Percentiles rank a stretch among this genome's conserved stretches.
These are phyloP conservation scores for Scalopus aquaticus DNA, from an alignment of 2,113 vertebrate genomes.

Conservation along the genomic window DNA sequence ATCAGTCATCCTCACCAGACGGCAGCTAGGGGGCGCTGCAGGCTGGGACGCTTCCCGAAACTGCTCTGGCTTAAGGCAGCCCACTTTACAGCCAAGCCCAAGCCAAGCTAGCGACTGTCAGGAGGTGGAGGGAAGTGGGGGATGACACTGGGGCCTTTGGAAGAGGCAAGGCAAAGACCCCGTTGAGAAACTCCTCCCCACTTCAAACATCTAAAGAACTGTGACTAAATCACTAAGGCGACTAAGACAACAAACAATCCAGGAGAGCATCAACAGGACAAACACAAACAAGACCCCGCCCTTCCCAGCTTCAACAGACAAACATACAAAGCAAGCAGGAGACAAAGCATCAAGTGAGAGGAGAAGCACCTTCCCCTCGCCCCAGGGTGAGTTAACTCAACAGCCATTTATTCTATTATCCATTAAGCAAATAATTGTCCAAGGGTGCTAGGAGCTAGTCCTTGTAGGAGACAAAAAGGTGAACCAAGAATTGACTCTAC, in stretches of 20 bases:
- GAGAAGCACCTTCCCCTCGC: neutral
- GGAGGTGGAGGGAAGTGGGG: fast-evolving
- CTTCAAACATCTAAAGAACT: neutral
- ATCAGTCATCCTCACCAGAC: neutral
- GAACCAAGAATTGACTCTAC: fast-evolving
- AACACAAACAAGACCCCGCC: neutral
- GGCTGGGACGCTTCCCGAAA: neutral
- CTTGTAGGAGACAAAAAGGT: neutral
- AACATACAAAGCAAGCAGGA: neutral
- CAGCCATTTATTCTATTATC: neutral
- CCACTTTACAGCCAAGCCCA: neutral
- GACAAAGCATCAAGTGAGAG: neutral
- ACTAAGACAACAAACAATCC: neutral
- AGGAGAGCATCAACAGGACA: neutral
- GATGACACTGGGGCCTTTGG: neutral
- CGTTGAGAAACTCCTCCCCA: neutral
- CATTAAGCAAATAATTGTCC: neutral
- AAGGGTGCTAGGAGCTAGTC: neutral
- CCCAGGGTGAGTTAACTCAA: neutral
- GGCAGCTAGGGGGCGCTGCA: neutral
- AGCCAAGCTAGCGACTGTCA: neutral
- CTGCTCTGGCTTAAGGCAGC: neutral
- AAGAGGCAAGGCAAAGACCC: neutral
- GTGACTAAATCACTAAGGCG: neutral
- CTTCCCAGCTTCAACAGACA: neutral